Evolutionary conservation across 2,113 vertebrate species (phyloP).

Genomic region (Sander vitreus): DNA sequence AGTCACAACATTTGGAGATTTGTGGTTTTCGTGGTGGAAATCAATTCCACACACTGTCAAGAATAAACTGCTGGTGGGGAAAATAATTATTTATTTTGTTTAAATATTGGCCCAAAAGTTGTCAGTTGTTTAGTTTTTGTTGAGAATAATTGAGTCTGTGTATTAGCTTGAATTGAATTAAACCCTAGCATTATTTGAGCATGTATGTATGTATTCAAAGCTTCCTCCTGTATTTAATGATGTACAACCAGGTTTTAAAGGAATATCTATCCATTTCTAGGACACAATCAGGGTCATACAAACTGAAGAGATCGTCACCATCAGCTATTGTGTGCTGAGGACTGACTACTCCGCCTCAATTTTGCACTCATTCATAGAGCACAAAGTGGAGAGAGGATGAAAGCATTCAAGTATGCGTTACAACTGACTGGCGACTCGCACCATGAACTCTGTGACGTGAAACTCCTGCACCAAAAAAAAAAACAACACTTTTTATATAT

Average conservation of each 20-base stretch:
- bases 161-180: background rate
- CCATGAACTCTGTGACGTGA: background rate
- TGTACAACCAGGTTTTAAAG: background rate
- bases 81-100: too few species aligned
- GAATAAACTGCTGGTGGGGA: too few species aligned
- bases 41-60: too few species aligned
- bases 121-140: background rate
- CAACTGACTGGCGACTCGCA: background rate
- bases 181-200: background rate
- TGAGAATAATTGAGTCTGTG: background rate
- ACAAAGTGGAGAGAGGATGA: background rate
- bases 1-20: too few species aligned
- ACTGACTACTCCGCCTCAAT: background rate
- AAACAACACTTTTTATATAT: too few species aligned
- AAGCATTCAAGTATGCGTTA: background rate
- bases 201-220: background rate
- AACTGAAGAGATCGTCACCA: conserved; percentile 23
- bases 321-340: background rate
- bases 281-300: conserved; percentile 14
- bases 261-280: conserved; percentile 1
- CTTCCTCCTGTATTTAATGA: background rate
- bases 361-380: conserved; percentile 5
- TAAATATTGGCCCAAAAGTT: too few species aligned
- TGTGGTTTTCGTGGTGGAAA: too few species aligned
- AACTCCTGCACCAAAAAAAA: background rate